Evolutionary conservation across 2,113 vertebrate genomes (phyloP).

Genomic region (Bostrychus sinensis): DNA sequence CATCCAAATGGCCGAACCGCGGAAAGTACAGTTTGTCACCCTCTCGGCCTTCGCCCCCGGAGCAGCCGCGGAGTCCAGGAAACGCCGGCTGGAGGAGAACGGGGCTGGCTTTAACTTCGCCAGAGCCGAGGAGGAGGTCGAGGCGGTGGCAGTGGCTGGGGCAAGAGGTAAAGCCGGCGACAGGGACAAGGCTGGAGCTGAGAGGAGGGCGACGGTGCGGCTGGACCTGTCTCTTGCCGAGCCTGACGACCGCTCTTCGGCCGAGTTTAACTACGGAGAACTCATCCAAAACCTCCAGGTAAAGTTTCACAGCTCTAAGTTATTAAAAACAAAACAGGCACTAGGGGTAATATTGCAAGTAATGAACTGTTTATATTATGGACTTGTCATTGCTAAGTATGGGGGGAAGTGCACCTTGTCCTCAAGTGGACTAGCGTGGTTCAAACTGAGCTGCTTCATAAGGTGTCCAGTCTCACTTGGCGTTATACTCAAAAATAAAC

Average conservation of each 20-base stretch:
- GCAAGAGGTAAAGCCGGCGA: slow-evolving; percentile 70
- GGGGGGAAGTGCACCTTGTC: slow-evolving; percentile 57
- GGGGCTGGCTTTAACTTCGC: slow-evolving; percentile 74
- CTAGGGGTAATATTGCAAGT: slow-evolving; percentile 49
- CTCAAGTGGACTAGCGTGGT: slow-evolving; percentile 50
- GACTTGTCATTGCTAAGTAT: slow-evolving; percentile 62
- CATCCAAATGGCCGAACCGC: slow-evolving; percentile 88
- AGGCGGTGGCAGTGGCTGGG: slow-evolving; percentile 67
- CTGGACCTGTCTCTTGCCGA: slow-evolving; percentile 90
- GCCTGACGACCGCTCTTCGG: slow-evolving; percentile 89
- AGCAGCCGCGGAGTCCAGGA: slow-evolving; percentile 72
- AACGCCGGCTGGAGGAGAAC: slow-evolving; percentile 73
- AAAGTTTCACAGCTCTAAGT: slow-evolving; percentile 6
- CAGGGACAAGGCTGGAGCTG: slow-evolving; percentile 72
- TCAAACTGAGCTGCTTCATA: slow-evolving; percentile 29
- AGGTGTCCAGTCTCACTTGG: background rate
- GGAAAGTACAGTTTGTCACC: slow-evolving; percentile 89
- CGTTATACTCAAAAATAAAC: too few relatives aligned
- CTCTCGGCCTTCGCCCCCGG: slow-evolving; percentile 79
- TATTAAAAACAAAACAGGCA: slow-evolving; percentile 17
- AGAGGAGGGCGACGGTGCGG: slow-evolving; percentile 83
- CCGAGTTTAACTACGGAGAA: slow-evolving; percentile 95
- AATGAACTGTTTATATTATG: slow-evolving; percentile 48
- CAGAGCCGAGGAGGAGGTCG: slow-evolving; percentile 58
- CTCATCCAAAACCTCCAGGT: slow-evolving; percentile 84